phyloP scores from a whole-genome alignment of 2,113 vertebrate species.

The Corythoichthys haematopterus region DNA sequence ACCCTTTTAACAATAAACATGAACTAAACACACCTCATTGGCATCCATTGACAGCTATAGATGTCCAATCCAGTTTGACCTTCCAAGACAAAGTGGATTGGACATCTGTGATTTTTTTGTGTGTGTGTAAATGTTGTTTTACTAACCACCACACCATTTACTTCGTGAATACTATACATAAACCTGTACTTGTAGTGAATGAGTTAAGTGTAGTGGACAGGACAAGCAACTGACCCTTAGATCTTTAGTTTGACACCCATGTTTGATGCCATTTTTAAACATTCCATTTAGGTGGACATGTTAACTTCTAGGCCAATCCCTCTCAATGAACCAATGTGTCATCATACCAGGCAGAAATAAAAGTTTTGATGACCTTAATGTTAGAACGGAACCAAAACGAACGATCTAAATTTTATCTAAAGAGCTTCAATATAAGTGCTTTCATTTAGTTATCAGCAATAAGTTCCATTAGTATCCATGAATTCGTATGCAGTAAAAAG shows the following conservation, averaged over 20 bases:
- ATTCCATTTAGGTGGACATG: neutral
- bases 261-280: neutral
- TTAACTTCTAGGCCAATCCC: neutral
- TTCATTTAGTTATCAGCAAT: constrained; percentile 22
- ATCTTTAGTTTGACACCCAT: neutral
- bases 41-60: too few species aligned
- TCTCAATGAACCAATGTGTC: neutral
- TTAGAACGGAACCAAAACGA: constrained; percentile 17
- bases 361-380: constrained; percentile 14
- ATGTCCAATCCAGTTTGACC: too few species aligned
- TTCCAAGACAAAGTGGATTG: too few species aligned
- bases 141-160: too few species aligned
- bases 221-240: too few species aligned
- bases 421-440: constrained; percentile 40
- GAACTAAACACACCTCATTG: too few species aligned
- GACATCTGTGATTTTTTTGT: too few species aligned
- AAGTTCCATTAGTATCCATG: constrained; percentile 21
- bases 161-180: too few species aligned
- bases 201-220: neutral
- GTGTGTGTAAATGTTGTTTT: too few species aligned
- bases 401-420: constrained; percentile 17
- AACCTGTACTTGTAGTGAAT: too few species aligned
- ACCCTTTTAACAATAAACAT: too few species aligned
- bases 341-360: neutral
- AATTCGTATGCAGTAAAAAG: constrained; percentile 32